These are phyloP conservation scores for Butorides virescens DNA, from an alignment of 2,113 vertebrate genomes.

Conservation along the genomic window DNA sequence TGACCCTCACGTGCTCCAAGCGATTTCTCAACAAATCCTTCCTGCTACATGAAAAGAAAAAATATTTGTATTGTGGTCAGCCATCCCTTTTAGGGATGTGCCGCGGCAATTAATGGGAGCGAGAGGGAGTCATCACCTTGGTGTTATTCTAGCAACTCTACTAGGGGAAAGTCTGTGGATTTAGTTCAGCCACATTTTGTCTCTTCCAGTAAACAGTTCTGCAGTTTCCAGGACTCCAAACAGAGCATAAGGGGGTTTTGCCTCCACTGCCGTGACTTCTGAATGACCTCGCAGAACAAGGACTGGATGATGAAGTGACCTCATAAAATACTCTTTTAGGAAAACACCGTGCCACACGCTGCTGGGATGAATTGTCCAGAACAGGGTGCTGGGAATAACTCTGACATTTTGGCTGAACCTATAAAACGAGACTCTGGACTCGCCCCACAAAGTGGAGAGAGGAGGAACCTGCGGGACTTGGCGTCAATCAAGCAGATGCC, in stretches of 20 bases:
- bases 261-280: neutral
- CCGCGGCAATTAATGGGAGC: neutral
- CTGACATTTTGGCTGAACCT: neutral
- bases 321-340: neutral
- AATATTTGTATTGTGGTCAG: neutral
- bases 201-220: neutral
- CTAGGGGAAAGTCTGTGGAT: neutral
- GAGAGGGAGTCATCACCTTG: neutral
- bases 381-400: neutral
- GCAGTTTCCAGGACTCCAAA: neutral
- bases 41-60: neutral
- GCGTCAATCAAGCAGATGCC: neutral
- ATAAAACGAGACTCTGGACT: neutral
- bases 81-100: neutral
- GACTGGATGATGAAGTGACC: neutral
- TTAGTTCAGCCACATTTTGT: neutral
- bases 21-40: neutral
- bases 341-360: neutral
- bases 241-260: neutral
- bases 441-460: neutral
- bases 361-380: neutral
- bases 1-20: neutral
- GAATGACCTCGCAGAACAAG: neutral
- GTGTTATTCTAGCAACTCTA: neutral
- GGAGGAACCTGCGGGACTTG: neutral